Evolutionary conservation across 2,113 vertebrate genomes (phyloP).

Genomic region (Sitta europaea): DNA sequence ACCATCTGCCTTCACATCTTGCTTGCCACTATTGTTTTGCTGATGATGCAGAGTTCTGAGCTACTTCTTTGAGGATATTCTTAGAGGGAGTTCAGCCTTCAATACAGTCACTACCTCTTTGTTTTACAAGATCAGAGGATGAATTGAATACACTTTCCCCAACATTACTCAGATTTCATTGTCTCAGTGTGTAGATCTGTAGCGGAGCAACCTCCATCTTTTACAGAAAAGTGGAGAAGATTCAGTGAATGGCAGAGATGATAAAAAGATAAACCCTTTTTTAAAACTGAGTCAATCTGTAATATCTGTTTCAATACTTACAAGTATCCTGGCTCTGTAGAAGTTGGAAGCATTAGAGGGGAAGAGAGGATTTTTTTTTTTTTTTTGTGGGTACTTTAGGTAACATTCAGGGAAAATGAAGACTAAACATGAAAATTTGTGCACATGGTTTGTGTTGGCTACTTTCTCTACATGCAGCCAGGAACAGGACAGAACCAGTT

Average conservation of each 20-base stretch:
- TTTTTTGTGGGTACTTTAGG: background rate
- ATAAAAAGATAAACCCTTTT: background rate
- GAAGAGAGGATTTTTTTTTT: background rate
- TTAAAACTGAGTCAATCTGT: background rate
- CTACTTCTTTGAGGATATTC: background rate
- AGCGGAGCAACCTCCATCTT: background rate
- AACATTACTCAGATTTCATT: background rate
- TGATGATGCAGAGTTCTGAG: background rate
- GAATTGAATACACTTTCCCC: background rate
- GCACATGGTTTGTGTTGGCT: fast-evolving
- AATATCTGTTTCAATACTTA: background rate
- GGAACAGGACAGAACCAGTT: no score
- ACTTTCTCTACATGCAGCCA: no score
- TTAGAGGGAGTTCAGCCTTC: background rate
- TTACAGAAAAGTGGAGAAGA: background rate
- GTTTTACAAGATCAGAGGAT: background rate
- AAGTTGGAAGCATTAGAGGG: background rate
- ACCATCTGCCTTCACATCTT: background rate
- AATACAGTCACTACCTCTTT: background rate
- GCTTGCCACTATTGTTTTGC: background rate
- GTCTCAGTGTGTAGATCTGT: background rate
- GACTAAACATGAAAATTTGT: background rate
- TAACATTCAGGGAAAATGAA: background rate
- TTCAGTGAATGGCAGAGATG: background rate
- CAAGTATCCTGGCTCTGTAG: background rate